Evolutionary conservation across 2,888 invertebrate species (phyloP).

Genomic region (Limnephilus rhombicus): DNA sequence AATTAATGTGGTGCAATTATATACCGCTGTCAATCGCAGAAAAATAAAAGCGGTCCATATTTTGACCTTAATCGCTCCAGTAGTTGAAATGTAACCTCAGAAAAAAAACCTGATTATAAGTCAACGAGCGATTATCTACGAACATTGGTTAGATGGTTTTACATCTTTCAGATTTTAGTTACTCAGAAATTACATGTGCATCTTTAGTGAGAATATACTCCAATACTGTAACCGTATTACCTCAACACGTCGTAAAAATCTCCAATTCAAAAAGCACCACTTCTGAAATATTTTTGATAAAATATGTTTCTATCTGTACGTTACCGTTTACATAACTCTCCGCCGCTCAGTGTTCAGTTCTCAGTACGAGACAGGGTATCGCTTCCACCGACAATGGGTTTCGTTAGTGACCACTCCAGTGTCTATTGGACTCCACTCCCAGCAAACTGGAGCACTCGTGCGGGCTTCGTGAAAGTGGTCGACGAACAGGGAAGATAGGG

Average conservation of each 20-base stretch:
- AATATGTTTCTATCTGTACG: background rate
- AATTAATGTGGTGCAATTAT: too few species aligned
- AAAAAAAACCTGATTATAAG: too few species aligned
- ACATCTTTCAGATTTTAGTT: too few species aligned
- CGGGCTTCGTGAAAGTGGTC: background rate
- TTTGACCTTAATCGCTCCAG: too few species aligned
- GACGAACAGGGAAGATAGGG: background rate
- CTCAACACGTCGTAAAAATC: background rate
- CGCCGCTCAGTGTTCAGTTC: background rate
- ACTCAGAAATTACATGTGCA: background rate
- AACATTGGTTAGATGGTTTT: too few species aligned
- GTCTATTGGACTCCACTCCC: constrained; percentile 15
- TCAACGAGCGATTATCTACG: too few species aligned
- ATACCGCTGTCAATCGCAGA: too few species aligned
- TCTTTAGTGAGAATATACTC: background rate
- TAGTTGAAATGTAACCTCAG: too few species aligned
- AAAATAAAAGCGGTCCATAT: too few species aligned
- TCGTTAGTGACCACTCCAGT: constrained; percentile 42
- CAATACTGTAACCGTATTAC: background rate
- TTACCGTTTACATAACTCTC: background rate
- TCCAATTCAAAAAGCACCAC: background rate
- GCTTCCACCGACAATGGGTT: constrained; percentile 24
- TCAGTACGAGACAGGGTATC: background rate
- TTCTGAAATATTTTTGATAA: background rate
- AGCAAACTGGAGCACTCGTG: constrained; percentile 16